Evolutionary conservation across 2,888 invertebrate genomes (phyloP), one percentile per base, ranked within the genome.

Genomic region (Leptothorax acervorum): DNA sequence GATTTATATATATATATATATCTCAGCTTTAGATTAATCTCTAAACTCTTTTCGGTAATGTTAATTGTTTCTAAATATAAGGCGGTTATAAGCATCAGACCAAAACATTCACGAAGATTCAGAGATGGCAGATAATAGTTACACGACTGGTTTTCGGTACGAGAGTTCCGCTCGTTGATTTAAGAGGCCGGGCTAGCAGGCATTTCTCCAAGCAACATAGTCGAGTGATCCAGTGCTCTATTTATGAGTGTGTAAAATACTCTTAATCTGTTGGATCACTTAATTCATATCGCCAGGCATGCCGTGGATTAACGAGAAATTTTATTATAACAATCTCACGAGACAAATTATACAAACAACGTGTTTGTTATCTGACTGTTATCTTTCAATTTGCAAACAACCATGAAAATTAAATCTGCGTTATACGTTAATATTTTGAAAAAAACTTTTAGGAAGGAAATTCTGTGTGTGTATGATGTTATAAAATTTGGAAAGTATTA

Each of bases 131-230:
- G 55, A 55, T 68, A 39, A 86, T 86, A 85, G 75, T 86, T 86
- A 79, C 70, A 82, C 82, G 45, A 66, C 78, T 82, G 68, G 70
- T 12, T 86, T 86, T 88, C 79, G 51, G 82, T 57, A 15, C 66
- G 53, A 53, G 62, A 83, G 81, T 88, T 83, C 73, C 74, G 66
- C 81, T 42, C 70, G 83, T n/a, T 90, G 90, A 90, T 90, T 90
- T 90, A 90, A 83, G 68, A n/a, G 62, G 45, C 70, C 53, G 75
- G n/a, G 70, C 73, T 76, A 82, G 83, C 84, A 87, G 88, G 85
- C 88, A 87, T 62, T 86, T 82, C 79, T 88, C 90, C 90, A 87
- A 90, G 81, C 81, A 85, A 85, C 87, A 86, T 79, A 85, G 70
- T 81, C 83, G 62, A 31, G 60, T 62, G 55, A 62, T 76, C 74